Conservation (phyloP, 2,888 invertebrate species). For the Nephrotoma flavescens region DNA sequence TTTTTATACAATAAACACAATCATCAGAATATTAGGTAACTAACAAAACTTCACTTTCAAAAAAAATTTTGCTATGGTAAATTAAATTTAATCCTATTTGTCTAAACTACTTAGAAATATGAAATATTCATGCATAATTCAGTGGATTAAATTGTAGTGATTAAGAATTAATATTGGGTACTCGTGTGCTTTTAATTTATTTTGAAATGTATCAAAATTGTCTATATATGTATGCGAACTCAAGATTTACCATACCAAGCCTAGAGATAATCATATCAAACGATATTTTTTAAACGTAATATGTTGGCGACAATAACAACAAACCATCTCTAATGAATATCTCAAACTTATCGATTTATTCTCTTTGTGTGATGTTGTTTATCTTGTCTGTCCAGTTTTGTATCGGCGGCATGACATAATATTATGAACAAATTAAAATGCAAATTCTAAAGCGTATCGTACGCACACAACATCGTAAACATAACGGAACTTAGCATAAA, state of each 20-base stretch:
- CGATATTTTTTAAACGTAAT: no score
- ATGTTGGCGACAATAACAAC: no score
- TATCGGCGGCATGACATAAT: not conserved
- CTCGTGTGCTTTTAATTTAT: no score
- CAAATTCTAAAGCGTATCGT: not conserved
- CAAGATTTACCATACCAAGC: no score
- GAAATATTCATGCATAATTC: not conserved
- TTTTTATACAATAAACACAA: not conserved
- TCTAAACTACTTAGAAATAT: not conserved
- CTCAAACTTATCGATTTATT: no score
- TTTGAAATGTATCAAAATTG: no score
- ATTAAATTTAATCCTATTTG: not conserved
- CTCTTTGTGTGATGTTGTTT: no score
- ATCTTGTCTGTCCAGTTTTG: no score
- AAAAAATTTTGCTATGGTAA: not conserved
- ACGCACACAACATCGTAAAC: not conserved
- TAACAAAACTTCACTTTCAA: not conserved
- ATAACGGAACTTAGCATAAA: not conserved
- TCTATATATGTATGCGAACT: no score
- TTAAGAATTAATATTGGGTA: not conserved
- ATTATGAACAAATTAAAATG: not conserved
- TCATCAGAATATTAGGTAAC: not conserved
- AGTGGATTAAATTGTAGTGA: not conserved
- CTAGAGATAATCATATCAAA: no score
- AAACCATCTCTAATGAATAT: no score